phyloP scores from a whole-genome alignment of 2,113 vertebrate species.

The Labeo rohita region DNA sequence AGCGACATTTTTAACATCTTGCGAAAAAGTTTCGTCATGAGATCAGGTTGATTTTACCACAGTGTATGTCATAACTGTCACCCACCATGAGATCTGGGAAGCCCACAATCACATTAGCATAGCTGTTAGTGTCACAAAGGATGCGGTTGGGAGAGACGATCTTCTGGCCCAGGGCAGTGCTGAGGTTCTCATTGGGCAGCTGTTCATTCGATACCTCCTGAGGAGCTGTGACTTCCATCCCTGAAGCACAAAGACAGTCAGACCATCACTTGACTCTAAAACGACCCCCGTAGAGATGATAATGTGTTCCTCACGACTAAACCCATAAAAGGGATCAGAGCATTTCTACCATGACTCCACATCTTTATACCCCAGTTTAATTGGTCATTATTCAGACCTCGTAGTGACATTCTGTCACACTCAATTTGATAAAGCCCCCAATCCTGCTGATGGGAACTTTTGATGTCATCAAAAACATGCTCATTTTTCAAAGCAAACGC shows the following conservation, averaged over 20 bases:
- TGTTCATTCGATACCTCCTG: conserved; percentile 87
- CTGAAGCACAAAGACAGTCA: conserved; percentile 64
- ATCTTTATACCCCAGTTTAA: conserved; percentile 28
- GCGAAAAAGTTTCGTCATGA: too few species aligned
- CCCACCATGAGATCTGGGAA: conserved; percentile 96
- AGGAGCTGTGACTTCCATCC: conserved; percentile 69
- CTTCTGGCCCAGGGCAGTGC: conserved; percentile 88
- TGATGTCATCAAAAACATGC: conserved; percentile 7
- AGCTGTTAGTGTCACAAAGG: conserved; percentile 81
- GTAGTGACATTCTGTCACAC: conserved; percentile 35
- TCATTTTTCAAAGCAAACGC: conserved; percentile 13
- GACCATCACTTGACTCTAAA: conserved; percentile 1
- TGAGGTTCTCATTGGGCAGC: conserved; percentile 90
- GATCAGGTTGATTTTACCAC: background rate
- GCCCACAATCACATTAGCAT: conserved; percentile 85
- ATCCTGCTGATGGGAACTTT: background rate
- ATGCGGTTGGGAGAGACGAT: conserved; percentile 93
- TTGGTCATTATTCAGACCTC: conserved; percentile 34
- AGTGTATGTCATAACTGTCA: conserved; percentile 21
- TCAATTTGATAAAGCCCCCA: conserved; percentile 32
- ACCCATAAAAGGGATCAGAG: background rate
- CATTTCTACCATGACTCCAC: conserved; percentile 10
- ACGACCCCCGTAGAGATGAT: background rate
- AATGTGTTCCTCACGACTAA: background rate
- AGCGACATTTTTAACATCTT: too few species aligned